Evolutionary conservation across 2,797 vertebrate genomes (phyloP).

Genomic region (Potorous gilbertii): DNA sequence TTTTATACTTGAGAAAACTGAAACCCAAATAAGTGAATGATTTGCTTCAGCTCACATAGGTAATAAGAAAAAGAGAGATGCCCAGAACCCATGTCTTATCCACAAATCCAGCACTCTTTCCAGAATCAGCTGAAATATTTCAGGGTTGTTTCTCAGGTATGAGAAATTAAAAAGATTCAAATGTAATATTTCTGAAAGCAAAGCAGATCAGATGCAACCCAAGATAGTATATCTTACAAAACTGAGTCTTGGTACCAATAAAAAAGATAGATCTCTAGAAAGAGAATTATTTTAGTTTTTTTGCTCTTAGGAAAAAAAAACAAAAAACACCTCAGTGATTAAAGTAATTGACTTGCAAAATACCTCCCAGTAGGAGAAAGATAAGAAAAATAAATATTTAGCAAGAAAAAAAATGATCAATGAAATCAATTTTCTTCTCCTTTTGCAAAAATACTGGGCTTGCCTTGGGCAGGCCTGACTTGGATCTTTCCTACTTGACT

Average conservation of each 20-base stretch:
- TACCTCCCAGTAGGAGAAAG: too few species aligned
- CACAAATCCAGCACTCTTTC: background rate
- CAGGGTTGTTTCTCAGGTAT: background rate
- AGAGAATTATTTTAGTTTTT: background rate
- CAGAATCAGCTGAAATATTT: background rate
- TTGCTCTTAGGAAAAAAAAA: too few species aligned
- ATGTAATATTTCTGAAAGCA: background rate
- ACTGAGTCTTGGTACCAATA: background rate
- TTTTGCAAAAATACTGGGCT: too few species aligned
- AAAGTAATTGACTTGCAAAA: too few species aligned
- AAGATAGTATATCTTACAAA: background rate
- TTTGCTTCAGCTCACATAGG: too few species aligned
- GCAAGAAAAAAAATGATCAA: too few species aligned
- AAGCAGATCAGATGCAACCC: background rate
- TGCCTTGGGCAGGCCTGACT: too few species aligned
- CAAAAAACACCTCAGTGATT: too few species aligned
- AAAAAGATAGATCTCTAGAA: background rate
- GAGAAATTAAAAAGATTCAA: background rate
- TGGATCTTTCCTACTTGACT: too few species aligned
- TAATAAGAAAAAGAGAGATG: background rate
- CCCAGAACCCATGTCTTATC: background rate
- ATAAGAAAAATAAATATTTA: too few species aligned
- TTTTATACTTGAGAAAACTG: background rate
- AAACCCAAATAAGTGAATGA: background rate
- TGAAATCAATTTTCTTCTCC: too few species aligned